Conservation (phyloP, 2,888 invertebrate genomes). For the Agrochola macilenta region DNA sequence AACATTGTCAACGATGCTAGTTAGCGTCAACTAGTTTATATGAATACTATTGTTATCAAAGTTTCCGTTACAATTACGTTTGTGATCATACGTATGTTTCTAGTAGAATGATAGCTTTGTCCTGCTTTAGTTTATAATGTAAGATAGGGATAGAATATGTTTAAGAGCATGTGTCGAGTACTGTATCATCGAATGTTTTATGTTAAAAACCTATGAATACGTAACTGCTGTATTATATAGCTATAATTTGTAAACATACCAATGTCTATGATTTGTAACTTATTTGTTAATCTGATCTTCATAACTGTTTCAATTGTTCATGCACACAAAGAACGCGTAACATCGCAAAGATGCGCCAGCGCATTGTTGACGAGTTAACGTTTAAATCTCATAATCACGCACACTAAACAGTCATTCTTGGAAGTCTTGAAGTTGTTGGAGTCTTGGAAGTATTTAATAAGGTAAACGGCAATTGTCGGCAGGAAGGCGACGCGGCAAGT, state of each 20-base stretch:
- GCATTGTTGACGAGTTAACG: slow-evolving; percentile 45
- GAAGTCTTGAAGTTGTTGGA: slow-evolving; percentile 22
- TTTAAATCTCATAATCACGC: slow-evolving; percentile 55
- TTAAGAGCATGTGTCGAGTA: slow-evolving; percentile 8
- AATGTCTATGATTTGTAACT: slow-evolving; percentile 16
- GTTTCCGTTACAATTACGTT: slow-evolving; percentile 57
- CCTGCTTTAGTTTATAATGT: slow-evolving; percentile 31
- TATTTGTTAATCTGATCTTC: slow-evolving; percentile 38
- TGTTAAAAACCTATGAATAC: background rate
- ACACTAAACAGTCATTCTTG: slow-evolving; percentile 40
- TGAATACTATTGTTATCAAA: slow-evolving; percentile 60
- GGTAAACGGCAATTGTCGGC: slow-evolving; percentile 72
- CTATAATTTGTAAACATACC: too few relatives aligned
- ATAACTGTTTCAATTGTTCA: slow-evolving; percentile 39
- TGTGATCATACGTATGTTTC: slow-evolving; percentile 29
- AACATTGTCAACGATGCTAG: slow-evolving; percentile 45
- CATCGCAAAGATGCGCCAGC: slow-evolving; percentile 29
- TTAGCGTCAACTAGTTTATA: slow-evolving; percentile 48
- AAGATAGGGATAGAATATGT: slow-evolving; percentile 27
- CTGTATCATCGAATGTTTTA: slow-evolving; percentile 22
- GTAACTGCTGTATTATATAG: background rate
- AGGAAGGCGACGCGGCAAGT: slow-evolving; percentile 98
- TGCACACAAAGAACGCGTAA: slow-evolving; percentile 35
- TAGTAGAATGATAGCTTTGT: slow-evolving; percentile 27
- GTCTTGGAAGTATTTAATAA: slow-evolving; percentile 56